These are phyloP conservation scores for Helobdella robusta DNA, from an alignment of 2,888 invertebrate genomes.

Conservation along the genomic window DNA sequence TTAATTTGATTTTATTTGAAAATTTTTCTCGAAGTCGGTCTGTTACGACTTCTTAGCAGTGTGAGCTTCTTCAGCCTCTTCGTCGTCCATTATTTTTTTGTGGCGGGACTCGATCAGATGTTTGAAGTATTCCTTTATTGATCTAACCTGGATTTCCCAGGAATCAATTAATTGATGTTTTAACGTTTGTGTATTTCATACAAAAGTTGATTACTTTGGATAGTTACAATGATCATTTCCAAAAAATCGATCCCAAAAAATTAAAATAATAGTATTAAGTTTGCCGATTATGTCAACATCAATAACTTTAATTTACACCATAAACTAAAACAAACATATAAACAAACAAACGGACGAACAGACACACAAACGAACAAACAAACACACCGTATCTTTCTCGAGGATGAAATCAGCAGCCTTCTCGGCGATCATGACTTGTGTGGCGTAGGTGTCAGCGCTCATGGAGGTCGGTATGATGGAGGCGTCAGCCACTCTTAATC, in stretches of 20 bases:
- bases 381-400: conserved; percentile 34
- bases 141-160: conserved; percentile 26
- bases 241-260: not conserved
- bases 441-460: conserved; percentile 35
- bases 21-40: too few species aligned
- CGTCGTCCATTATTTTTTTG: conserved; percentile 34
- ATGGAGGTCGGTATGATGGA: conserved; percentile 35
- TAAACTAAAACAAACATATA: too few species aligned
- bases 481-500: conserved; percentile 35
- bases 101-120: conserved; percentile 35
- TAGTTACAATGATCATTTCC: not conserved
- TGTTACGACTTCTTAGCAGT: too few species aligned
- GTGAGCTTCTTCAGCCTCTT: conserved; percentile 21
- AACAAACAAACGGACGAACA: too few species aligned
- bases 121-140: conserved; percentile 37
- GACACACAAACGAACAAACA: too few species aligned
- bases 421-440: conserved; percentile 37
- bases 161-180: too few species aligned
- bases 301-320: too few species aligned
- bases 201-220: not conserved
- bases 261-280: conserved; percentile 1
- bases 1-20: too few species aligned
- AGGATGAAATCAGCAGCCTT: conserved; percentile 36
- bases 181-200: too few species aligned
- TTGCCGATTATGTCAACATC: not conserved